Conservation (phyloP, 2,113 vertebrate species). For the Miniopterus natalensis region DNA sequence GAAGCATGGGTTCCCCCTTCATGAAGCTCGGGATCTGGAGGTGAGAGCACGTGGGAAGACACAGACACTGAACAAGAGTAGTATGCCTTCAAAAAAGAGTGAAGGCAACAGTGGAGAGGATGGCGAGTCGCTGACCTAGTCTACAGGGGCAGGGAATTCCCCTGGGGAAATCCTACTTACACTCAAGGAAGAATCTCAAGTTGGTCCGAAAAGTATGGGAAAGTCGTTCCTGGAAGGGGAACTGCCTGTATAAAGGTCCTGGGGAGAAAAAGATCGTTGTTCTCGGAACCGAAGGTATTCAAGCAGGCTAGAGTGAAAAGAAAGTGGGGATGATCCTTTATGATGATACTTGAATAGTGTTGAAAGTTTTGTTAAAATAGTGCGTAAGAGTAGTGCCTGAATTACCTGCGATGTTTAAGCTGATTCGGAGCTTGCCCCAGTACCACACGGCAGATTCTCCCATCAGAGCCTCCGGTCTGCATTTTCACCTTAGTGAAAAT, state of each 20-base stretch:
- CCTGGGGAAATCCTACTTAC: not conserved
- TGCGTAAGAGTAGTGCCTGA: not conserved
- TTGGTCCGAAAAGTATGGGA: not conserved
- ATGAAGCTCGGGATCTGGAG: not conserved
- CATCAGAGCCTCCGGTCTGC: not conserved
- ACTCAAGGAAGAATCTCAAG: not conserved
- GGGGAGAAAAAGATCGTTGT: not conserved
- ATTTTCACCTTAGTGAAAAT: not conserved
- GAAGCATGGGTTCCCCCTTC: not conserved
- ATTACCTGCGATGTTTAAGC: not conserved
- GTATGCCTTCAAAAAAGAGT: not conserved
- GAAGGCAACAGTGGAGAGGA: accelerated
- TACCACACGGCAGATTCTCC: not conserved
- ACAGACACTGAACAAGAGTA: not conserved
- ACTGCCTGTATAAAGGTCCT: not conserved
- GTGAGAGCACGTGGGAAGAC: not conserved
- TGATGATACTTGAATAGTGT: not conserved
- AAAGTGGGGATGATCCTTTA: not conserved
- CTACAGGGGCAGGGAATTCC: not conserved
- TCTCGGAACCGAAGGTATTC: not conserved
- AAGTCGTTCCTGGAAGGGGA: not conserved
- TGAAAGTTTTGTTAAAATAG: not conserved
- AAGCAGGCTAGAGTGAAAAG: not conserved
- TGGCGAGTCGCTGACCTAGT: not conserved
- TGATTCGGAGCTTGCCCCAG: not conserved